Conservation (phyloP, 2,113 vertebrate species). For the Datnioides undecimradiatus region DNA sequence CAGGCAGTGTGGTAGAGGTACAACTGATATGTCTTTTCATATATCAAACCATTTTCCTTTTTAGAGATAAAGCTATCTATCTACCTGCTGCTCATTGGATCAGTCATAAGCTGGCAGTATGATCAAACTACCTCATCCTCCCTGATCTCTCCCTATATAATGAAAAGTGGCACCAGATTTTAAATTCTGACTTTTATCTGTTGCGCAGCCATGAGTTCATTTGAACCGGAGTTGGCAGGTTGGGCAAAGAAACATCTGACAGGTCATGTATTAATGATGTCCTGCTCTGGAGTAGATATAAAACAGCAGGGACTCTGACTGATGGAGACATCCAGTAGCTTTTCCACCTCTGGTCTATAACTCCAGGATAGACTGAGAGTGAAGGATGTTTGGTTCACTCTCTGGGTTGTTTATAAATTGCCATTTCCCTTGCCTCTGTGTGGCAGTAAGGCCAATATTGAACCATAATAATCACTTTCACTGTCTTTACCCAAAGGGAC, state of each 20-base stretch:
- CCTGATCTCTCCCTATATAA: neutral
- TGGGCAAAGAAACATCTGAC: slow-evolving; percentile 47
- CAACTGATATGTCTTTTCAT: neutral
- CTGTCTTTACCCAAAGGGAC: slow-evolving; percentile 3
- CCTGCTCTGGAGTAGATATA: slow-evolving; percentile 10
- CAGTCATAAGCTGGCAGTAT: neutral
- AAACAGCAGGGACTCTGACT: slow-evolving; percentile 28
- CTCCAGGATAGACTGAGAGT: neutral
- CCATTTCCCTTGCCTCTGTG: neutral
- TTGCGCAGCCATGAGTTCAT: slow-evolving; percentile 6
- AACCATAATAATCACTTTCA: slow-evolving; percentile 26
- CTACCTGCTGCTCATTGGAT: neutral
- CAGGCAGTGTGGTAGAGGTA: neutral
- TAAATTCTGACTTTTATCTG: slow-evolving; percentile 16
- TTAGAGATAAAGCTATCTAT: neutral
- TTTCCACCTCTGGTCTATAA: slow-evolving; percentile 16
- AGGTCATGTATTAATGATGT: slow-evolving; percentile 57
- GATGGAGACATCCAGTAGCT: slow-evolving; percentile 8
- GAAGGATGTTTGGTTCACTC: slow-evolving; percentile 35
- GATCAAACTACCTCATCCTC: neutral
- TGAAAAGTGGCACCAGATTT: slow-evolving; percentile 25
- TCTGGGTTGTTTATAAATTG: slow-evolving; percentile 17
- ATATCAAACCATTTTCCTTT: neutral
- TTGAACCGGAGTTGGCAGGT: slow-evolving; percentile 29
- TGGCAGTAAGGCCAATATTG: slow-evolving; percentile 20